Percentiles rank a stretch among this genome's conserved stretches.
These are phyloP conservation scores for Lanistes nyassanus DNA, from an alignment of 1,140 invertebrate genomes.

Conservation along the genomic window DNA sequence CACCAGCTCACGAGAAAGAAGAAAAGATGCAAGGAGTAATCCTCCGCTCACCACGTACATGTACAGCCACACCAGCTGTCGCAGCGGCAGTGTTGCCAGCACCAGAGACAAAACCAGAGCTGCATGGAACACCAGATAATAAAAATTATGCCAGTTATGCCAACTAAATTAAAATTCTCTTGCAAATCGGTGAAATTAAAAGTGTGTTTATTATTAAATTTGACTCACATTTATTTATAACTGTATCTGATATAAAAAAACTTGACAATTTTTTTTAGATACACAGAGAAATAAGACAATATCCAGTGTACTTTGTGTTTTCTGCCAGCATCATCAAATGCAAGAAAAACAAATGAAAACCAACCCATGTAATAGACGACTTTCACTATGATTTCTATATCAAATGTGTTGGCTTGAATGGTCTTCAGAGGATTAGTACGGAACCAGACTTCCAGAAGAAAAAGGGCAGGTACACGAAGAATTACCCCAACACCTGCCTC, in stretches of 20 bases:
- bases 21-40: conserved; percentile 65
- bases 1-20: conserved; percentile 69
- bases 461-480: conserved; percentile 69
- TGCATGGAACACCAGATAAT: conserved; percentile 58
- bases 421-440: conserved; percentile 62
- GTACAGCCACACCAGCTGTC: conserved; percentile 69
- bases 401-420: conserved; percentile 53
- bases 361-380: conserved; percentile 56
- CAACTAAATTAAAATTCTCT: background rate
- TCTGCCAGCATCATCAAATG: no score
- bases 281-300: no score
- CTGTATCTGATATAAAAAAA: no score
- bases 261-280: no score
- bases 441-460: conserved; percentile 71
- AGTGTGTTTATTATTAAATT: no score
- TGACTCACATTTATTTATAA: no score
- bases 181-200: background rate
- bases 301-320: no score
- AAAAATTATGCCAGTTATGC: background rate
- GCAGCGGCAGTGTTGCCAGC: conserved; percentile 69
- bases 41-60: conserved; percentile 69
- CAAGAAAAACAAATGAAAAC: conserved; percentile 6
- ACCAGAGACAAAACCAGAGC: conserved; percentile 69
- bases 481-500: conserved; percentile 66
- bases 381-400: conserved; percentile 47